These are phyloP conservation scores for Liasis olivaceus DNA, from an alignment of 2,797 vertebrate species.

Conservation along the genomic window DNA sequence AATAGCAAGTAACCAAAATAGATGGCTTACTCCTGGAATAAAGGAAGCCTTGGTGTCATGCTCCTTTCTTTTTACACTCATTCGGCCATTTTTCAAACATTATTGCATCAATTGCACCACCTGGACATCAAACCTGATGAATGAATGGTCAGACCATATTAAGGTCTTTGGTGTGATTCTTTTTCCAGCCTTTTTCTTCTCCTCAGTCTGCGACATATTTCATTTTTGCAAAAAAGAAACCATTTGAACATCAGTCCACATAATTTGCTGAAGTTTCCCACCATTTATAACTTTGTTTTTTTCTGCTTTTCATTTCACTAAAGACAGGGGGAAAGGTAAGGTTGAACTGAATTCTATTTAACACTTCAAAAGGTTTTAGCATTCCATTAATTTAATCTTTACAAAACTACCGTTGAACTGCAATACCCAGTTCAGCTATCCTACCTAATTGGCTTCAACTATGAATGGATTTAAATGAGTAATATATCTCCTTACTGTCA, in stretches of 20 bases:
- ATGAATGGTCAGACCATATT: slow-evolving; percentile 14
- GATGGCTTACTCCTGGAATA: too few species aligned
- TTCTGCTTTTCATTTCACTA: neutral
- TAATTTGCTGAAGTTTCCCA: slow-evolving; percentile 3
- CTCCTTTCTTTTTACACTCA: neutral
- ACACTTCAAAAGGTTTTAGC: neutral
- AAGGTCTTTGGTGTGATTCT: neutral
- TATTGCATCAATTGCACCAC: neutral
- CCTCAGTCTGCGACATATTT: neutral
- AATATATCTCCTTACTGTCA: neutral
- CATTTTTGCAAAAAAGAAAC: slow-evolving; percentile 4
- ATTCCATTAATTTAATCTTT: slow-evolving; percentile 1
- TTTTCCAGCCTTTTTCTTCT: slow-evolving; percentile 25
- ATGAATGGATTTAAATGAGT: neutral
- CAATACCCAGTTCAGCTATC: neutral
- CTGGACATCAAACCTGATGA: neutral
- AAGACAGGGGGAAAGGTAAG: neutral
- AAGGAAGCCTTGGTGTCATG: neutral
- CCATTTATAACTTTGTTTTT: neutral
- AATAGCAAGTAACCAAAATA: too few species aligned
- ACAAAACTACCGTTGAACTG: neutral
- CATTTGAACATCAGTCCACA: neutral
- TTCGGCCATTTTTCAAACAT: neutral
- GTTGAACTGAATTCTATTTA: neutral
- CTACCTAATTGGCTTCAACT: slow-evolving; percentile 1